Evolutionary conservation across 2,888 invertebrate genomes (phyloP).

Genomic region (Acanthopleura granulata): DNA sequence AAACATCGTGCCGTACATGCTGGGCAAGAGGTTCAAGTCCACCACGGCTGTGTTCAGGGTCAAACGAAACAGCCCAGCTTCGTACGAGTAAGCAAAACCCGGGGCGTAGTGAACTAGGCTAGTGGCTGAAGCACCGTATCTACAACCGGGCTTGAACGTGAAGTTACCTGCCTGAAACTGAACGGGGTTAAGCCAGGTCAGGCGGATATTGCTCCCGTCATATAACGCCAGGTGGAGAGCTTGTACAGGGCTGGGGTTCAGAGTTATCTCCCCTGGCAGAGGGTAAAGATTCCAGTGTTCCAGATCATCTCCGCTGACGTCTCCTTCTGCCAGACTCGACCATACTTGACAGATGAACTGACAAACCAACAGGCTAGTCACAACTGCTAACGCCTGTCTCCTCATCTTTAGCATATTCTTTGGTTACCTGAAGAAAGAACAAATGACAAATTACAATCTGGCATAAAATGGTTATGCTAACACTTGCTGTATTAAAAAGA

Average conservation of each 20-base stretch:
- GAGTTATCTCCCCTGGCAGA: not conserved
- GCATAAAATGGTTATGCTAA: too few species aligned
- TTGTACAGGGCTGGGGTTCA: conserved; percentile 1
- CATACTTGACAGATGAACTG: not conserved
- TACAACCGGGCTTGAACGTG: not conserved
- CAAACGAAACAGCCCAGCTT: not conserved
- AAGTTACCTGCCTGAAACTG: conserved; percentile 3
- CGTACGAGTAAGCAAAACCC: not conserved
- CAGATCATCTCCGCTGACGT: not conserved
- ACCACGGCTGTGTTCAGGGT: conserved; percentile 31
- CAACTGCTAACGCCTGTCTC: too few species aligned
- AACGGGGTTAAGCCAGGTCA: conserved; percentile 9
- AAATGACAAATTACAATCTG: too few species aligned
- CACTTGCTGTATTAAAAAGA: too few species aligned
- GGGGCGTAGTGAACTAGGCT: not conserved
- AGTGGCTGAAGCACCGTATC: conserved; percentile 1
- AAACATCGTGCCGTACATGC: conserved; percentile 20
- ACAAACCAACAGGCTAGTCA: not conserved
- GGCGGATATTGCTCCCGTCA: not conserved
- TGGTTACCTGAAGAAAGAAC: too few species aligned
- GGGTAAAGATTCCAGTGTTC: conserved; percentile 5
- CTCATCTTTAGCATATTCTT: too few species aligned
- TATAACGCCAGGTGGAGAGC: conserved; percentile 1
- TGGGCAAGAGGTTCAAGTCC: conserved; percentile 17
- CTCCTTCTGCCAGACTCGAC: not conserved